Evolutionary conservation across 2,888 invertebrate genomes (phyloP), one percentile per base, ranked within the genome.

Genomic region (Torymus aiolomorphi): DNA sequence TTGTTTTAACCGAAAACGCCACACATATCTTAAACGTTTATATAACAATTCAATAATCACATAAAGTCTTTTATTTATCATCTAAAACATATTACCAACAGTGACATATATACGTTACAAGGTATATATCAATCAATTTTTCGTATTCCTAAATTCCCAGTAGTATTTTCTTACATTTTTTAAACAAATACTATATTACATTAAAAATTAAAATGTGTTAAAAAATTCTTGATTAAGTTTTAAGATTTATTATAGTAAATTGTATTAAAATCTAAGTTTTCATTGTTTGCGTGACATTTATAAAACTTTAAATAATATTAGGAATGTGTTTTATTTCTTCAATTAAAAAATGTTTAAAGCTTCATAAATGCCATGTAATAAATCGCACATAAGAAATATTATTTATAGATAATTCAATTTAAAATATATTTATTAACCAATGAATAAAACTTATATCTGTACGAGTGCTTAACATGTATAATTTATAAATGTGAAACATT

Each of bases 1-100:
- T 31, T 65, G n/a, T 61, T 24, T 70, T 49, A 73, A 75, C 75
- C 65, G 75, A 71, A 70, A 79, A 75, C 65, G 54, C 54, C 49
- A 71, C 51, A 62, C n/a, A n/a, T 56, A 66, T 62, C 52, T 70
- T 62, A 31, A 31, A 31, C 31, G 31, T 31, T 66, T 18, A 57
- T 63, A 54, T 24, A 70, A 20, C 51, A 24, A 18, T 69, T 52
- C 72, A 54, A 71, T 18, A 63, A 54, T n/a, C 13, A 42, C 57
- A 42, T 5, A 63, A n/a, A 18, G 10, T 63, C 14, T 24, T n/a
- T 18, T 54, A 54, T 51, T 11, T 10, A 72, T 61, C 54, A 62
- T 51, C n/a, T 59, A 65, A 31, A 66, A 66, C 57, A 54, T 52
- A 52, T 67, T 24, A 18, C 24, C 24, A 77, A 59, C 14, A 20